These are phyloP conservation scores for Cantharis rustica DNA, from an alignment of 2,888 invertebrate genomes.

Conservation along the genomic window DNA sequence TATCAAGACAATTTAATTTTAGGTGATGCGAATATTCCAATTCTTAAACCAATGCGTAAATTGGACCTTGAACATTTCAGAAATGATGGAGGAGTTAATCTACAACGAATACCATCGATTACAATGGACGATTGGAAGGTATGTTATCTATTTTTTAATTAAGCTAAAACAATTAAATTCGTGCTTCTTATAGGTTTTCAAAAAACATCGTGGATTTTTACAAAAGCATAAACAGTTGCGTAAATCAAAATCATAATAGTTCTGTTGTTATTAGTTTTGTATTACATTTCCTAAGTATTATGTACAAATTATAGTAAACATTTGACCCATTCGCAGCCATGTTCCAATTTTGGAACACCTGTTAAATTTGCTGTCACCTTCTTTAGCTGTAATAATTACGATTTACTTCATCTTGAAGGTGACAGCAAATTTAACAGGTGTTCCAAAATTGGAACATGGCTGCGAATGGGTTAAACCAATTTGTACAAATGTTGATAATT, in stretches of 20 bases:
- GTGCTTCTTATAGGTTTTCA: slow-evolving; percentile 37
- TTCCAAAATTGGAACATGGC: too few relatives aligned
- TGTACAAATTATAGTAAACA: not conserved
- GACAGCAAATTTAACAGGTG: too few relatives aligned
- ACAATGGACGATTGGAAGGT: slow-evolving; percentile 64
- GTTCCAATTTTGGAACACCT: too few relatives aligned
- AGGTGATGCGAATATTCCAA: slow-evolving; percentile 37
- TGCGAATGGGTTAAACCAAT: too few relatives aligned
- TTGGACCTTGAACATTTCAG: slow-evolving; percentile 42
- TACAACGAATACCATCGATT: slow-evolving; percentile 64
- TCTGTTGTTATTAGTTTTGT: not conserved
- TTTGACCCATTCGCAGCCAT: too few relatives aligned
- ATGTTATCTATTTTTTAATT: slow-evolving; percentile 31
- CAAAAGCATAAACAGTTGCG: slow-evolving; percentile 36
- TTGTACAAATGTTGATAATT: not conserved
- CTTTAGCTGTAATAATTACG: too few relatives aligned
- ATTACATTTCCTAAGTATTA: not conserved
- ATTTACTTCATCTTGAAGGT: too few relatives aligned
- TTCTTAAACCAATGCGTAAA: slow-evolving; percentile 43
- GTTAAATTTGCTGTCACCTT: too few relatives aligned
- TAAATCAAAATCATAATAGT: not conserved
- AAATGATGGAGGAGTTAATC: slow-evolving; percentile 49
- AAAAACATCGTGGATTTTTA: slow-evolving; percentile 38
- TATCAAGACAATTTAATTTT: not conserved
- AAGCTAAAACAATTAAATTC: not conserved